Base-by-base conservation (phyloP, 2,888 invertebrate genomes). In the Chymomyza amoena region DNA sequence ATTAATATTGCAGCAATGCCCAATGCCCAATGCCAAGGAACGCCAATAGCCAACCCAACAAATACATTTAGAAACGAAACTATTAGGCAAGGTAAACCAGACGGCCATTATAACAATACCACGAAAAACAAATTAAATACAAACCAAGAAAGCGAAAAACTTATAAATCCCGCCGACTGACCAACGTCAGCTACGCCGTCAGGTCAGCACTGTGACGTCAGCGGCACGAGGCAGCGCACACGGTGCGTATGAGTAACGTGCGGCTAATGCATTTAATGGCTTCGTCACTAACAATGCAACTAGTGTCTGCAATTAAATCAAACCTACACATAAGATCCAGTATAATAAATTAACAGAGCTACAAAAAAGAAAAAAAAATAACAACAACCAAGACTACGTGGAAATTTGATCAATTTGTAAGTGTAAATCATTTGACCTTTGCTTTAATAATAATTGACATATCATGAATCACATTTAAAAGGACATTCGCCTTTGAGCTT, bases 1-100 rank as follows among this genome's bases (percentile, higher is more conserved):
- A 51, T 66, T 36, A 64, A 50, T 59, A 45, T 45, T 45, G 39
- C 52, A 62, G 45, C 20, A 62, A 62, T 16, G 25, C 63, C 13
- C 20, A 62, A 62, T 16, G 25, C 63, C 13, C 54, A 61, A 36
- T 36, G 18, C 39, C 61, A 39, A 39, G 61, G 18, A 54, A 64
- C 36, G 52, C 28, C 63, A 45, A 45, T 45, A 45, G 39, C 39
- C 63, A 64, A 64, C 51, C 39, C 63, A 54, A 64, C 62, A 28
- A 20, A 20, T 25, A 63, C 16, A 52, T 28, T 25, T 28, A 59
- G 1, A 32, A 20, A 59, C 59, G 13, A 59, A 13, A 20, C 4
- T 57, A 57, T 18, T 18, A n/a, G n/a, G 20, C 9, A n/a, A 28
- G 36, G 36, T 32, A 54, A 52, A 54, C 25, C 60, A 61, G 25